A percentile compares a stretch with the other conserved stretches of the same genome.
These are phyloP conservation scores for Hippasteria phrygiana DNA, from an alignment of 53 echinoderm and acorn worm species.

Conservation along the genomic window DNA sequence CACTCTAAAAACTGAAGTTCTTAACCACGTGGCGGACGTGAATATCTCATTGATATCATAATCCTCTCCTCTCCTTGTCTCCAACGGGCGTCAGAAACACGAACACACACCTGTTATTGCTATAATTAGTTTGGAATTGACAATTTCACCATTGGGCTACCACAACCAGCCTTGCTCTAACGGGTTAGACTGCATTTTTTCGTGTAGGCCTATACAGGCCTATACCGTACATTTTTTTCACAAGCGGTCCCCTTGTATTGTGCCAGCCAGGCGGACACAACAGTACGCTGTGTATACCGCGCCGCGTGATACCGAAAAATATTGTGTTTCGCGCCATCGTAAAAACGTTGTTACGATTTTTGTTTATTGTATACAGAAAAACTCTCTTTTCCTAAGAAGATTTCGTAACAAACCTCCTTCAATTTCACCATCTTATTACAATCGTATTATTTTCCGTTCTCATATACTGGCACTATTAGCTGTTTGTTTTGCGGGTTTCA, in stretches of 20 bases:
- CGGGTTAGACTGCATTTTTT: no score
- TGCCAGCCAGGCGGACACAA: not conserved
- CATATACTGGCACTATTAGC: no score
- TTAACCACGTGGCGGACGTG: no score
- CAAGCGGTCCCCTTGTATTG: not conserved
- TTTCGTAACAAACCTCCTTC: not conserved
- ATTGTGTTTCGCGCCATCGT: not conserved
- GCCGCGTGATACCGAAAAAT: not conserved
- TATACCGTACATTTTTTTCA: no score
- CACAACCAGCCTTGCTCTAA: not conserved
- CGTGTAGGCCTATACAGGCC: no score
- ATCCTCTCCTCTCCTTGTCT: not conserved
- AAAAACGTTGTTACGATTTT: not conserved
- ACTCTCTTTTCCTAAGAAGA: not conserved
- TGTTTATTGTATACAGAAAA: not conserved
- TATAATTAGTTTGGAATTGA: not conserved
- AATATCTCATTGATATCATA: not conserved
- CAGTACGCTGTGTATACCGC: not conserved
- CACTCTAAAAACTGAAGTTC: no score
- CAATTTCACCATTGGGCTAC: not conserved
- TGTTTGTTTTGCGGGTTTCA: no score
- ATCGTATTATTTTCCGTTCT: not conserved
- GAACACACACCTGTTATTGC: not conserved
- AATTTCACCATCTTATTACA: not conserved
- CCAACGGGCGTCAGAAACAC: no score